These are phyloP conservation scores for Nycticorax nycticorax DNA, from an alignment of 2,113 vertebrate genomes.

Conservation along the genomic window DNA sequence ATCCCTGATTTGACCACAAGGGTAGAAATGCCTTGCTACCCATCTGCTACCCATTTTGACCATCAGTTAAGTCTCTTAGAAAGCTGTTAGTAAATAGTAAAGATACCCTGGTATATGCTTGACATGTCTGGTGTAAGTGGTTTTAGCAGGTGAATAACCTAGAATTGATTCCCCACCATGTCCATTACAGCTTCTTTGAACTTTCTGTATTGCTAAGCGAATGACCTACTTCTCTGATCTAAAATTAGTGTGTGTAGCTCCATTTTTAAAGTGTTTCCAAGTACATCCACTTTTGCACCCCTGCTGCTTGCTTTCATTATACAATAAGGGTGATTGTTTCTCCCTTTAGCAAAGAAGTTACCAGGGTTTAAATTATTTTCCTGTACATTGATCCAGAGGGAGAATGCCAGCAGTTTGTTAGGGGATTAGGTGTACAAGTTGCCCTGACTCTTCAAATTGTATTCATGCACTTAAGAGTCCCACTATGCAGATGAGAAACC, in stretches of 20 bases:
- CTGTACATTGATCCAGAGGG: background rate
- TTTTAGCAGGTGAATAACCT: background rate
- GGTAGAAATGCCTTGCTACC: background rate
- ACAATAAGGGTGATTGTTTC: background rate
- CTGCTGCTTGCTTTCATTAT: background rate
- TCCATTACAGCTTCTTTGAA: background rate
- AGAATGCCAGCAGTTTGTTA: background rate
- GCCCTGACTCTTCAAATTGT: background rate
- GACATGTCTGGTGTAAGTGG: background rate
- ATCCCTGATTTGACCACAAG: background rate
- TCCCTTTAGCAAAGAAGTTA: background rate
- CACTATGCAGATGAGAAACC: background rate
- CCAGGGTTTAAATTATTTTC: background rate
- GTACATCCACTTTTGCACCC: background rate
- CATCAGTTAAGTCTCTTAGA: background rate
- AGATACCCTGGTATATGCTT: rapidly evolving
- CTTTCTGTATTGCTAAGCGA: background rate
- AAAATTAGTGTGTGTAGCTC: slow-evolving; percentile 1
- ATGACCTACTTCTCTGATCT: slow-evolving; percentile 27
- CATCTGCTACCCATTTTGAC: background rate
- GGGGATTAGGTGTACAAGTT: background rate
- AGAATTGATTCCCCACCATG: background rate
- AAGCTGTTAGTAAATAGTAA: background rate
- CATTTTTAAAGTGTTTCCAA: slow-evolving; percentile 10
- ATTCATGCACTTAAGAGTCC: background rate